These are phyloP conservation scores for human DNA, from an alignment of 2,113 vertebrate species.

Conservation along the genomic window GRCh38 chr4:105559501-105560000, in stretches of 20 bases:
- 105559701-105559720: not conserved
- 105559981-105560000: not conserved
- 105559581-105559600: not conserved
- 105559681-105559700: not conserved
- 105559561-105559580: not conserved
- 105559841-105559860: too few relatives aligned
- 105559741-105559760: not conserved
- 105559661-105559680: not conserved
- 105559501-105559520: not conserved
- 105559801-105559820: not conserved
- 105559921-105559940: not conserved
- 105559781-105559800: not conserved
- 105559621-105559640: not conserved
- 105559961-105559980: not conserved
- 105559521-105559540: too few relatives aligned
- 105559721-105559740: not conserved
- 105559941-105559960: not conserved
- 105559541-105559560: not conserved
- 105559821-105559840: not conserved
- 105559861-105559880: rapidly evolving
- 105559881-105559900: not conserved
- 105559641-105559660: not conserved
- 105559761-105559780: too few relatives aligned
- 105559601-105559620: not conserved
- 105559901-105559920: not conserved